phyloP scores from a whole-genome alignment of 2,113 vertebrate species.

The human (Homo sapiens) region DNA sequence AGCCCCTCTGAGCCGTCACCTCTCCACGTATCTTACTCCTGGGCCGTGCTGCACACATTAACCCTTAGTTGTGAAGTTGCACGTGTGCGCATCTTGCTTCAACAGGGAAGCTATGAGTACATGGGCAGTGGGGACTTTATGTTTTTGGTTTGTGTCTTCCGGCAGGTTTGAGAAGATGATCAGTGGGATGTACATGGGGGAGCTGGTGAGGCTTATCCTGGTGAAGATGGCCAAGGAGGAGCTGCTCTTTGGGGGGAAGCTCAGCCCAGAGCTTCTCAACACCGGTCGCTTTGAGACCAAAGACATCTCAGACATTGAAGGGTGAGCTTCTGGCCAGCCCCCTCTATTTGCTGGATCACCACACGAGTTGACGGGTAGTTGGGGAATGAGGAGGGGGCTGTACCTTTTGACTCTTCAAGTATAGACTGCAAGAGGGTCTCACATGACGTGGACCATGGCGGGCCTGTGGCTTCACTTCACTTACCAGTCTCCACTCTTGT shows the following conservation, averaged over 20 bases:
- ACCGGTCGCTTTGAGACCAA: conserved; percentile 91
- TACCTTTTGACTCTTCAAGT: not conserved
- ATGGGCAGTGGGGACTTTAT: fast-evolving
- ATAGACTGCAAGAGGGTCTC: not conserved
- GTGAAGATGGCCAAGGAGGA: conserved; percentile 95
- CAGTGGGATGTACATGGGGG: conserved; percentile 98
- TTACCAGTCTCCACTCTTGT: not conserved
- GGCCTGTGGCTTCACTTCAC: not conserved
- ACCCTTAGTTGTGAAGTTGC: fast-evolving
- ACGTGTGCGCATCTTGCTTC: fast-evolving
- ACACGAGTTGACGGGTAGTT: not conserved
- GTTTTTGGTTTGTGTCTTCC: not conserved
- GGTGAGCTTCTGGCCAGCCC: conserved; percentile 77
- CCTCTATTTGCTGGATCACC: not conserved
- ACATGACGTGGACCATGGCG: fast-evolving
- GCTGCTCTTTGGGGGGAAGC: conserved; percentile 90
- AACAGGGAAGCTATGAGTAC: not conserved
- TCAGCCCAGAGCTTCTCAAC: conserved; percentile 88
- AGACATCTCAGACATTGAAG: conserved; percentile 93
- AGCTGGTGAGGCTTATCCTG: conserved; percentile 95
- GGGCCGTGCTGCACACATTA: not conserved
- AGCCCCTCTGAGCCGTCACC: not conserved
- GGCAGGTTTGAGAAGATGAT: conserved; percentile 99
- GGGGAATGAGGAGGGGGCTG: not conserved
- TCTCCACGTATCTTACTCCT: too few species aligned